Conservation (phyloP, 2,113 vertebrate species). For the Crotalus viridis region DNA sequence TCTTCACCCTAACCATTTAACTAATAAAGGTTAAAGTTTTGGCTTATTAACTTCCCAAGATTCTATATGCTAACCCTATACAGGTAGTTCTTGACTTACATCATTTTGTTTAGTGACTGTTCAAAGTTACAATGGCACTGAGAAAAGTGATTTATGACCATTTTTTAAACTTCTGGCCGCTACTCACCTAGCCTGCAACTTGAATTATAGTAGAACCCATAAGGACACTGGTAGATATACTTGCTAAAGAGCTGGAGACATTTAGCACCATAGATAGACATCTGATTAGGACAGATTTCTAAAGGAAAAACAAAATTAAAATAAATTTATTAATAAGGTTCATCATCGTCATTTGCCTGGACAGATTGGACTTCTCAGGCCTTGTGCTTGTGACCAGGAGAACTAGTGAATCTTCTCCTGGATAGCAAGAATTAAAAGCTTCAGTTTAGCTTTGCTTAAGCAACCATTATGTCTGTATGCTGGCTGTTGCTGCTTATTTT, state of each 20-base stretch:
- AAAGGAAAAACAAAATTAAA: slow-evolving; percentile 2
- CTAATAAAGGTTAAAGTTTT: background rate
- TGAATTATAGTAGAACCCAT: slow-evolving; percentile 24
- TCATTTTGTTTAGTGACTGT: background rate
- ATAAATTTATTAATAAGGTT: background rate
- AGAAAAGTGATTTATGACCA: background rate
- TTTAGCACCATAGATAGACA: rapidly evolving
- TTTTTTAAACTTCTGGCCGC: background rate
- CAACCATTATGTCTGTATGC: background rate
- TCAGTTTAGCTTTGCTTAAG: background rate
- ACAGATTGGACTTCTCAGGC: background rate
- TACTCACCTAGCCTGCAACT: slow-evolving; percentile 60
- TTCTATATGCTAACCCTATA: background rate
- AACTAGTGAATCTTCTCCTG: background rate
- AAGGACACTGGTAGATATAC: background rate
- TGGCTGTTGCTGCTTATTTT: background rate
- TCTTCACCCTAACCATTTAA: background rate
- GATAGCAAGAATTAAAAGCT: background rate
- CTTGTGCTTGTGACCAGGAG: background rate
- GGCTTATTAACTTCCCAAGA: background rate
- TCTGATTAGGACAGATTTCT: rapidly evolving
- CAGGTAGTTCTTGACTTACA: background rate
- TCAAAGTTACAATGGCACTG: background rate
- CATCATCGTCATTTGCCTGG: background rate
- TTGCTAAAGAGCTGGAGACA: background rate